phyloP scores from a whole-genome alignment of 2,888 invertebrate species.

The Watsonalla binaria region DNA sequence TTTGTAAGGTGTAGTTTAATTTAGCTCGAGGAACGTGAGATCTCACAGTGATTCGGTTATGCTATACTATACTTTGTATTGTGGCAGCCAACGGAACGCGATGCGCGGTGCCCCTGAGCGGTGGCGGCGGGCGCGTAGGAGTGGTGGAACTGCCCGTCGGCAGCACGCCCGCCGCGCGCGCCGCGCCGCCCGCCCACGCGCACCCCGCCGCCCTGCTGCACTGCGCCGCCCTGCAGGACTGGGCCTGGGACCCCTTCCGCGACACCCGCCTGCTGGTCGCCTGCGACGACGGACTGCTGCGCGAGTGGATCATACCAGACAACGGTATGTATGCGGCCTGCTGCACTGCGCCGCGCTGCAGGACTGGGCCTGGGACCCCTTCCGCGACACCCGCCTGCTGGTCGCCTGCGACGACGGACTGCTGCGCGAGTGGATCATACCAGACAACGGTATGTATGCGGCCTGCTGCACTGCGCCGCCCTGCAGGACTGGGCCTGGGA shows the following conservation, averaged over 20 bases:
- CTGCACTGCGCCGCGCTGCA: neutral
- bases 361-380: too few species aligned
- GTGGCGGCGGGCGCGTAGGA: slow-evolving; percentile 94
- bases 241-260: slow-evolving; percentile 96
- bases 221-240: slow-evolving; percentile 93
- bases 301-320: slow-evolving; percentile 88
- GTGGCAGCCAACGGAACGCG: slow-evolving; percentile 87
- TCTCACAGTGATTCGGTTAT: too few species aligned
- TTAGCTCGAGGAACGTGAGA: too few species aligned
- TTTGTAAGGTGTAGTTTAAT: too few species aligned
- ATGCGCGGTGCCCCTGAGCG: slow-evolving; percentile 93
- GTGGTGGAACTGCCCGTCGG: slow-evolving; percentile 82
- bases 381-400: too few species aligned
- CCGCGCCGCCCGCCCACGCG: slow-evolving; percentile 84
- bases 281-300: slow-evolving; percentile 92
- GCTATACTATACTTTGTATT: neutral
- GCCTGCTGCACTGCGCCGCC: too few species aligned
- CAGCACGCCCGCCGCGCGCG: slow-evolving; percentile 32
- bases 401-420: too few species aligned
- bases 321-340: slow-evolving; percentile 56
- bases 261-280: slow-evolving; percentile 88
- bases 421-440: too few species aligned
- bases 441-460: too few species aligned
- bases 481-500: too few species aligned
- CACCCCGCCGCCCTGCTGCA: slow-evolving; percentile 93